These are phyloP conservation scores for Rhagonycha fulva DNA, from an alignment of 2,888 invertebrate genomes.

Conservation along the genomic window DNA sequence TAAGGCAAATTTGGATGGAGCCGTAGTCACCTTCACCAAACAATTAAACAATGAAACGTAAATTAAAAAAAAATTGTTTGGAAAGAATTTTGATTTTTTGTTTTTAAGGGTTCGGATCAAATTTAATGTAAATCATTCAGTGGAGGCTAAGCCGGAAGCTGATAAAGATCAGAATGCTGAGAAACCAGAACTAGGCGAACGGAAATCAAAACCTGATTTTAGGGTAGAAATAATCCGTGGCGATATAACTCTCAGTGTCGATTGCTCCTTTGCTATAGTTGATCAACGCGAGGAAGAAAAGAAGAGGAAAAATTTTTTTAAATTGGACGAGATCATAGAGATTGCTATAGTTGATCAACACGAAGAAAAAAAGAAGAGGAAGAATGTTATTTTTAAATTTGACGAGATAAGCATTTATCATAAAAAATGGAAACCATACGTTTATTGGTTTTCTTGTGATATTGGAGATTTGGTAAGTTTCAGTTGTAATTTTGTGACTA, in stretches of 20 bases:
- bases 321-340: too few species aligned
- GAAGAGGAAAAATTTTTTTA: too few species aligned
- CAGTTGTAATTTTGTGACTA: slow-evolving; percentile 7
- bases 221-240: slow-evolving; percentile 84
- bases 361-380: too few species aligned
- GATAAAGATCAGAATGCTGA: slow-evolving; percentile 66
- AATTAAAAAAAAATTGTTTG: slow-evolving; percentile 44
- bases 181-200: slow-evolving; percentile 77
- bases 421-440: slow-evolving; percentile 85
- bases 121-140: slow-evolving; percentile 94
- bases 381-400: slow-evolving; percentile 88
- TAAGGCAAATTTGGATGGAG: slow-evolving; percentile 74
- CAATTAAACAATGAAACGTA: slow-evolving; percentile 72
- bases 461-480: slow-evolving; percentile 89
- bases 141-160: slow-evolving; percentile 79
- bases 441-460: slow-evolving; percentile 90
- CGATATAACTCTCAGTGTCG: slow-evolving; percentile 77
- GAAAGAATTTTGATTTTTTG: background rate
- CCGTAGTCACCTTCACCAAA: slow-evolving; percentile 85
- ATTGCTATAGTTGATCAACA: too few species aligned
- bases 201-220: slow-evolving; percentile 91
- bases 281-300: slow-evolving; percentile 68
- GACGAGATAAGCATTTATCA: slow-evolving; percentile 90
- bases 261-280: slow-evolving; percentile 78
- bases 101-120: slow-evolving; percentile 71